Evolutionary conservation across 2,113 vertebrate genomes (phyloP).

Genomic region (Cnemophilus loriae): DNA sequence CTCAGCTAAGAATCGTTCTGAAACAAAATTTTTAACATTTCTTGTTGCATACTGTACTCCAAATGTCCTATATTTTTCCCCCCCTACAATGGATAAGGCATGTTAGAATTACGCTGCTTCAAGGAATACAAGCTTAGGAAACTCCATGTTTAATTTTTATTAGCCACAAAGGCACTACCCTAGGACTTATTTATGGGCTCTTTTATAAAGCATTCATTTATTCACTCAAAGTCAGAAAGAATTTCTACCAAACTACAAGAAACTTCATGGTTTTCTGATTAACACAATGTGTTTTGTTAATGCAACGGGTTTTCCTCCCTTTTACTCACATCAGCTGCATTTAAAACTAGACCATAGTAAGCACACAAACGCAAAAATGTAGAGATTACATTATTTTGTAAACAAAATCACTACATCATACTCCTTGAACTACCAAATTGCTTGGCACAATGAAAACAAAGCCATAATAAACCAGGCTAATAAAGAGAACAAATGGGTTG

Average conservation of each 20-base stretch:
- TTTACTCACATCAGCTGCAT: not conserved
- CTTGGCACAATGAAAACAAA: not conserved
- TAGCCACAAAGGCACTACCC: not conserved
- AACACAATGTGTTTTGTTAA: not conserved
- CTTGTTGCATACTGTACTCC: not conserved
- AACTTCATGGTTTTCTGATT: not conserved
- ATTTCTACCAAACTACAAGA: not conserved
- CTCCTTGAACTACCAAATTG: not conserved
- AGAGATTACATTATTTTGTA: not conserved
- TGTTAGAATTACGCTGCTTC: not conserved
- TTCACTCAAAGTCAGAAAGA: not conserved
- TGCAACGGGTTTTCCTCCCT: not conserved
- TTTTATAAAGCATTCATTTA: not conserved
- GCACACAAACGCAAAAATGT: not conserved
- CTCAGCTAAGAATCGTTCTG: not conserved
- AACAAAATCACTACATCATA: not conserved
- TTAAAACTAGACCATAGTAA: not conserved
- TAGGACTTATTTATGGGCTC: not conserved
- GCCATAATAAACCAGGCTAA: not conserved
- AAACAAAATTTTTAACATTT: not conserved
- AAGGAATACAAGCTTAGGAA: not conserved
- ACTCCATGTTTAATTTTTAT: not conserved
- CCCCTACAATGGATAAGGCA: not conserved
- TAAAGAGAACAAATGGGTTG: not conserved
- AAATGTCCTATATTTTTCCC: not conserved